Evolutionary conservation across 2,797 vertebrate species (phyloP).

Genomic region (Alauda arvensis): DNA sequence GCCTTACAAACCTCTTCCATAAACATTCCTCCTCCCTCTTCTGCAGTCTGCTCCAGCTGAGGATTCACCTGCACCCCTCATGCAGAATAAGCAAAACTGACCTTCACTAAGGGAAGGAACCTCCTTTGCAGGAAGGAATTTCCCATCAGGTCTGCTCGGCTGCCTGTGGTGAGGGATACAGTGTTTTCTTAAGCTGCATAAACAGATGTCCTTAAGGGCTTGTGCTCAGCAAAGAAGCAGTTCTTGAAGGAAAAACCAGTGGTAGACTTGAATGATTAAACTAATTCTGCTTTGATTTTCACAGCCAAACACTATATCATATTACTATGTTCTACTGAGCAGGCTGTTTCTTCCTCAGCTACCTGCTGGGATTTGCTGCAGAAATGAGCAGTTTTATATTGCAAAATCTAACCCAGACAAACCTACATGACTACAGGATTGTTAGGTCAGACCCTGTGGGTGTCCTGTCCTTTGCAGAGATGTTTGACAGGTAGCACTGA

Average conservation of each 20-base stretch:
- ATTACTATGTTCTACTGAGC: not conserved
- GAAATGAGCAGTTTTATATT: not conserved
- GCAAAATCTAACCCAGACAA: not conserved
- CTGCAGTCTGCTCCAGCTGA: not conserved
- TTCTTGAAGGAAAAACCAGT: not conserved
- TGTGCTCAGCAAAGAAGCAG: not conserved
- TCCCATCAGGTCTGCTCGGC: not conserved
- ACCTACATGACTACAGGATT: not conserved
- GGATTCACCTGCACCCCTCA: not conserved
- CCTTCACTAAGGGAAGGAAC: not conserved
- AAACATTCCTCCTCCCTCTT: not conserved
- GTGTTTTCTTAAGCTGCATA: not conserved
- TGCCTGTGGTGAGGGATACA: fast-evolving
- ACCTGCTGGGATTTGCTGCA: not conserved
- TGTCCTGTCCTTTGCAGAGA: not conserved
- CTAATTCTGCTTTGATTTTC: not conserved
- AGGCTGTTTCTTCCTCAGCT: not conserved
- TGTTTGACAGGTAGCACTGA: not conserved
- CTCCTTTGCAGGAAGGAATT: not conserved
- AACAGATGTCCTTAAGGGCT: not conserved
- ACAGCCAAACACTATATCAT: not conserved
- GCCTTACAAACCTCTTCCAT: not conserved
- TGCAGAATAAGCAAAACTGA: not conserved
- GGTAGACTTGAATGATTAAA: not conserved
- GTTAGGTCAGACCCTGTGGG: not conserved